Evolutionary conservation across 30 jellyfish, hydroid and myxozoan species (phyloP).

Genomic region (Catostylus mosaicus): DNA sequence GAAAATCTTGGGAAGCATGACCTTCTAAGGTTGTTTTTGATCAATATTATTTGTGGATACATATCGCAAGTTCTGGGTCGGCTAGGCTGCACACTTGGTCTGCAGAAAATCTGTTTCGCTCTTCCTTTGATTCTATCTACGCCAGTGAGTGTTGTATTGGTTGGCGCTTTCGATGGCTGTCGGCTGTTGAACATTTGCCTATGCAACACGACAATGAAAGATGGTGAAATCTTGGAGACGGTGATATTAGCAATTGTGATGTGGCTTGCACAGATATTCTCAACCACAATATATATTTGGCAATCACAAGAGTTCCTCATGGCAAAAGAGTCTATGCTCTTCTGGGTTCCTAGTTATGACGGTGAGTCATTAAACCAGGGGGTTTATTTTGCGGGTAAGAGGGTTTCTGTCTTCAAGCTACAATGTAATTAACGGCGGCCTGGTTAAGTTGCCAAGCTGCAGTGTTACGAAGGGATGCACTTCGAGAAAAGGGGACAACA

Average conservation of each 20-base stretch:
- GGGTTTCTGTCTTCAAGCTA: too few species aligned
- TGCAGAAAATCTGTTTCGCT: conserved; percentile 82
- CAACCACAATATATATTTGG: conserved; percentile 71
- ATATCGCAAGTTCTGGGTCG: conserved; percentile 66
- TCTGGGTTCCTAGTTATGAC: conserved; percentile 92
- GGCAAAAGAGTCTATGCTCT: conserved; percentile 89
- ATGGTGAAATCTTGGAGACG: not conserved
- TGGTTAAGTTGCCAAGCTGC: too few species aligned
- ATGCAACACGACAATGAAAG: not conserved
- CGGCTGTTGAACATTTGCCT: conserved; percentile 4
- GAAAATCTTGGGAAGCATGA: not conserved
- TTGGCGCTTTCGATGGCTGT: conserved; percentile 31
- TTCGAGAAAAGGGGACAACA: too few species aligned
- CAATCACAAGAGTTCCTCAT: conserved; percentile 82
- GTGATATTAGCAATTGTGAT: conserved; percentile 51
- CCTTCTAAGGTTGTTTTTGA: conserved; percentile 28
- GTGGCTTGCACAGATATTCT: conserved; percentile 86
- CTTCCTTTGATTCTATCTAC: conserved; percentile 74
- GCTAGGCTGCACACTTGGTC: conserved; percentile 79
- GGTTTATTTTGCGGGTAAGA: too few species aligned
- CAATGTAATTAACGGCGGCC: too few species aligned
- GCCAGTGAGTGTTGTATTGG: conserved; percentile 63
- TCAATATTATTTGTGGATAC: conserved; percentile 60
- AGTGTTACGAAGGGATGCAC: too few species aligned
- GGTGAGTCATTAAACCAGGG: conserved; percentile 60